Conservation (phyloP, 2,797 vertebrate genomes). For the Acomys russatus region DNA sequence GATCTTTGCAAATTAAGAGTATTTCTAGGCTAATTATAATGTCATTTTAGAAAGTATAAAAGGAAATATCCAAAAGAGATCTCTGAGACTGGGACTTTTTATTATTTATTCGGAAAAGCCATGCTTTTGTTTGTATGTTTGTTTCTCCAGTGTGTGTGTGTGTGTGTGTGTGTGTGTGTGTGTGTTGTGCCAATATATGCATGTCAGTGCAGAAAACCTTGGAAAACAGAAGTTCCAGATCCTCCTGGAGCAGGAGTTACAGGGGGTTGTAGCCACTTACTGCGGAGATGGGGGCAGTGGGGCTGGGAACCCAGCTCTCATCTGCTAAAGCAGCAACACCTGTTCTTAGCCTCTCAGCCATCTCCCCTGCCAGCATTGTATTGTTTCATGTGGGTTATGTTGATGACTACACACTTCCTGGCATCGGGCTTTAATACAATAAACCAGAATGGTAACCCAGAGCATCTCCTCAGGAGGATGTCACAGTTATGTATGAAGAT, state of each 20-base stretch:
- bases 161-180: background rate
- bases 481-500: background rate
- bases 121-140: background rate
- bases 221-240: background rate
- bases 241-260: background rate
- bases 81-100: background rate
- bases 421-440: background rate
- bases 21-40: conserved; percentile 26
- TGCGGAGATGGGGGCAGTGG: background rate
- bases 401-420: background rate
- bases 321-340: background rate
- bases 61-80: conserved; percentile 5
- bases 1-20: background rate
- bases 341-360: background rate
- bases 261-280: background rate
- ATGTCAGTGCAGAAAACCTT: background rate
- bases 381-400: background rate
- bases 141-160: background rate
- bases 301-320: background rate
- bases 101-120: background rate
- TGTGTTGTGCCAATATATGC: background rate
- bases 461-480: background rate
- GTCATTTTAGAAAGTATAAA: background rate
- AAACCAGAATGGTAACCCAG: conserved; percentile 9
- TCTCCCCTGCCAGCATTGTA: too few species aligned